Percentiles rank a stretch among this genome's conserved stretches.
Conservation (phyloP, 2,888 invertebrate genomes). For the Drosophila emarginata region DNA sequence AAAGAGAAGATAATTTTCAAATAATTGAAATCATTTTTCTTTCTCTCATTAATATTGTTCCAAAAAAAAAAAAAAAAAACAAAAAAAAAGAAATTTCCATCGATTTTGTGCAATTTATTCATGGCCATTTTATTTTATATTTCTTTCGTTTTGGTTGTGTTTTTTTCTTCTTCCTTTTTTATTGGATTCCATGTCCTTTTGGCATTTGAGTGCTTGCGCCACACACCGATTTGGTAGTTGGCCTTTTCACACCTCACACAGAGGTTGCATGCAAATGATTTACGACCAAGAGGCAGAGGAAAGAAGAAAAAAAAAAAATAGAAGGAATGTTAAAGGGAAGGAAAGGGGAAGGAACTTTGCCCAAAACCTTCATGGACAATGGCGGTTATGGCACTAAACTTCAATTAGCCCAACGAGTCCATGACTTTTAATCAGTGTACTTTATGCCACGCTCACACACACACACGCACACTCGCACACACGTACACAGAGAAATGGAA, state of each 20-base stretch:
- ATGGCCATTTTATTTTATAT: background rate
- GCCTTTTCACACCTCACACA: constrained; percentile 22
- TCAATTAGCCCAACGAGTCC: constrained; percentile 69
- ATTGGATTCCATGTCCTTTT: background rate
- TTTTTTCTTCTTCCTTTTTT: too few relatives aligned
- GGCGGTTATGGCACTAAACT: constrained; percentile 64
- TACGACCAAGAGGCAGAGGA: constrained; percentile 25
- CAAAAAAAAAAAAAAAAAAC: background rate
- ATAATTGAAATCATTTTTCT: background rate
- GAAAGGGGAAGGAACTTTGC: constrained; percentile 42
- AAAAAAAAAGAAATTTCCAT: background rate
- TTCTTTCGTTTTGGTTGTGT: too few relatives aligned
- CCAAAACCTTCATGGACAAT: constrained; percentile 47
- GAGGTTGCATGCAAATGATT: constrained; percentile 33
- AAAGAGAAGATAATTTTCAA: background rate
- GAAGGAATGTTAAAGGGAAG: background rate
- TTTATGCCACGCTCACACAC: constrained; percentile 50
- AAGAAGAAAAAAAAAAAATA: constrained; percentile 5
- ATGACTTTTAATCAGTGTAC: constrained; percentile 74
- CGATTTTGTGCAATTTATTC: constrained; percentile 1
- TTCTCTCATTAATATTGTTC: background rate
- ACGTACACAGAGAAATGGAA: constrained; percentile 24
- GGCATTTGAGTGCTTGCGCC: background rate
- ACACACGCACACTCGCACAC: background rate
- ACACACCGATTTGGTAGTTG: background rate